phyloP scores from a whole-genome alignment of 2,888 invertebrate species.

The Scaptomyza polygonia region DNA sequence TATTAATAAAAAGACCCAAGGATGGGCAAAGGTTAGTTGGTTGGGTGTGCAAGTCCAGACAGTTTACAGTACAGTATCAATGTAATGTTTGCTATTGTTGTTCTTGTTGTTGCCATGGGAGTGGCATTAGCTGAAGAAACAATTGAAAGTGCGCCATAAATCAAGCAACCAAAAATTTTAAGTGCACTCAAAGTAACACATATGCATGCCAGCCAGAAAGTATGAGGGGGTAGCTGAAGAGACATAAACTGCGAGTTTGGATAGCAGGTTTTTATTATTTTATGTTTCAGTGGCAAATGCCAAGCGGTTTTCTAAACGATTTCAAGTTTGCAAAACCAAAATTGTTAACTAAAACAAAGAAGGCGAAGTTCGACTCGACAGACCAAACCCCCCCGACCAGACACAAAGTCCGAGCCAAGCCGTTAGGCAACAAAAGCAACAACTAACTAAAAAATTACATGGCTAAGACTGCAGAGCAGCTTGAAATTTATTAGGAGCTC shows the following conservation, averaged over 20 bases:
- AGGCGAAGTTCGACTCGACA: constrained; percentile 52
- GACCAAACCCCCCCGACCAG: too few relatives aligned
- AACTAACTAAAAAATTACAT: constrained; percentile 38
- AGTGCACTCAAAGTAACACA: constrained; percentile 71
- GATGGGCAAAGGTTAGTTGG: background rate
- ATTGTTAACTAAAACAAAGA: constrained; percentile 52
- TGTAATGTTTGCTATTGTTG: constrained; percentile 35
- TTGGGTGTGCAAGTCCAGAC: background rate
- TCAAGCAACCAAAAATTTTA: constrained; percentile 68
- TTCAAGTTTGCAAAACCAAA: constrained; percentile 67
- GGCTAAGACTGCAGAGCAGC: constrained; percentile 52
- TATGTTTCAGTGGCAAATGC: constrained; percentile 68
- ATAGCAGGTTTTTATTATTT: too few relatives aligned
- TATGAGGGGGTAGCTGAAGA: too few relatives aligned
- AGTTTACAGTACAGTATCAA: constrained; percentile 36
- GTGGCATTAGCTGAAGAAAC: constrained; percentile 53
- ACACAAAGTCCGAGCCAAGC: constrained; percentile 17
- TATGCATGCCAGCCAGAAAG: constrained; percentile 39
- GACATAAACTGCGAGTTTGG: constrained; percentile 1
- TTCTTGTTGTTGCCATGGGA: constrained; percentile 38
- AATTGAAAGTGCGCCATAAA: constrained; percentile 77
- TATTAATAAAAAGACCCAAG: constrained; percentile 42
- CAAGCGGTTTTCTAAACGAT: constrained; percentile 75
- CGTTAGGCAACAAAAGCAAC: constrained; percentile 1
- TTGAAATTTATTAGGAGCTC: constrained; percentile 68